phyloP scores from a whole-genome alignment of 2,888 invertebrate species.

The Pimpla rufipes region DNA sequence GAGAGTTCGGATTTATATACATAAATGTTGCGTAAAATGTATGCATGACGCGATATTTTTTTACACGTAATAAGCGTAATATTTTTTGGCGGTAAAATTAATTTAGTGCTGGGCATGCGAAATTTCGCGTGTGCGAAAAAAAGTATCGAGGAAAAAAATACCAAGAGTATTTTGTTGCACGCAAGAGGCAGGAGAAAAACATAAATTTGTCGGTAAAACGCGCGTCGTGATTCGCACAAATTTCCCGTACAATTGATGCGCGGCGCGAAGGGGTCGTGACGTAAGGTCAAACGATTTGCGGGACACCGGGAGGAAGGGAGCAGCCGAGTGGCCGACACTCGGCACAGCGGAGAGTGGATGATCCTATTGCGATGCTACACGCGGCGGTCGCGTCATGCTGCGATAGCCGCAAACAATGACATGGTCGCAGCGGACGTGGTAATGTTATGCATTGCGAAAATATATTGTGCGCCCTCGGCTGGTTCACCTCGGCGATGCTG shows the following conservation, averaged over 20 bases:
- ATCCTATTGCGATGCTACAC: constrained; percentile 52
- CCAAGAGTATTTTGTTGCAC: background rate
- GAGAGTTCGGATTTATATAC: too few species aligned
- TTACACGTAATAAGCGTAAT: too few species aligned
- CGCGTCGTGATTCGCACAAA: background rate
- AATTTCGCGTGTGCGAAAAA: constrained; percentile 25
- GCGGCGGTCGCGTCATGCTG: constrained; percentile 78
- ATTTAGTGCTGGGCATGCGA: too few species aligned
- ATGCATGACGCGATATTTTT: too few species aligned
- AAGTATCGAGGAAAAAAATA: background rate
- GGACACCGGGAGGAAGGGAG: constrained; percentile 19
- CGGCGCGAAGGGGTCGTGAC: constrained; percentile 37
- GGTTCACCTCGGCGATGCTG: constrained; percentile 15
- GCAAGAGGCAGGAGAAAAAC: background rate
- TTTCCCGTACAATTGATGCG: constrained; percentile 18
- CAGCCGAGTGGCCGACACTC: constrained; percentile 29
- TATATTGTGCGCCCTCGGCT: constrained; percentile 22
- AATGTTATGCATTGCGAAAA: constrained; percentile 80
- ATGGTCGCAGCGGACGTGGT: constrained; percentile 81
- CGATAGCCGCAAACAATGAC: constrained; percentile 81
- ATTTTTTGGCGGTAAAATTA: too few species aligned
- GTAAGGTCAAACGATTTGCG: constrained; percentile 13
- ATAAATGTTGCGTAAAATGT: too few species aligned
- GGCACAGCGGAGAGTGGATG: constrained; percentile 43
- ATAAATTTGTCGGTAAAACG: background rate